Base-by-base conservation (phyloP, 2,113 vertebrate species). In the Megaceryle maxima region DNA sequence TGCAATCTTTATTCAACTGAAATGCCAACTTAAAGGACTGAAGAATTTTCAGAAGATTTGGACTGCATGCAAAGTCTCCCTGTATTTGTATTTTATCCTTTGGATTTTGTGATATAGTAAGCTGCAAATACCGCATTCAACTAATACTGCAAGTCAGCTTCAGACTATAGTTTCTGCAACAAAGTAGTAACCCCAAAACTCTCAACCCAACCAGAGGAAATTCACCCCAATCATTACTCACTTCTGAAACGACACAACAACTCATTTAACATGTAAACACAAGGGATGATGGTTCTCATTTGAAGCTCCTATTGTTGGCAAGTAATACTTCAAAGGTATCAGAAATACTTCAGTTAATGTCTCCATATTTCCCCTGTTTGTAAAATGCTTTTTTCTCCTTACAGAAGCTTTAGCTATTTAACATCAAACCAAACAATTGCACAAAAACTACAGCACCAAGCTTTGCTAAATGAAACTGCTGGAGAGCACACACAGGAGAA, bases 181-280 rank as follows among this genome's bases (percentile, higher is more conserved):
- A 2, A 94, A 94, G 87, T 31, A 44, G n/a, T 20, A 85, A 50
- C 53, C 62, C 67, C 59, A 39, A 68, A 94, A 64, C 28, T 88
- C 70, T 69, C 74, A 92, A 37, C 35, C 11, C 60, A 83, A 59
- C 28, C 44, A 68, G 55, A 89, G 13, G 29, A 80, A 85, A 77
- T 35, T 88, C 37, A 79, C 8, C 19, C 25, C 53, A 81, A 41
- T 24, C 2, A 1, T 75, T 72, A 79, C 51, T 74, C 35, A 75
- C 77, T 78, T 83, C 72, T 87, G 84, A 73, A 24, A 75, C 1
- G 8, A 73, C 44, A 74, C n/a, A 88, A 75, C 22, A 76, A 76
- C 66, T 73, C 70, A 87, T 87, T 86, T 70, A 91, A 96, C 48
- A 76, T 88, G 96, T 96, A 97, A 97, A 98, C 95, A 97, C 74